Evolutionary conservation across 1,140 invertebrate genomes (phyloP).

Genomic region (Carcinoscorpius rotundicauda): DNA sequence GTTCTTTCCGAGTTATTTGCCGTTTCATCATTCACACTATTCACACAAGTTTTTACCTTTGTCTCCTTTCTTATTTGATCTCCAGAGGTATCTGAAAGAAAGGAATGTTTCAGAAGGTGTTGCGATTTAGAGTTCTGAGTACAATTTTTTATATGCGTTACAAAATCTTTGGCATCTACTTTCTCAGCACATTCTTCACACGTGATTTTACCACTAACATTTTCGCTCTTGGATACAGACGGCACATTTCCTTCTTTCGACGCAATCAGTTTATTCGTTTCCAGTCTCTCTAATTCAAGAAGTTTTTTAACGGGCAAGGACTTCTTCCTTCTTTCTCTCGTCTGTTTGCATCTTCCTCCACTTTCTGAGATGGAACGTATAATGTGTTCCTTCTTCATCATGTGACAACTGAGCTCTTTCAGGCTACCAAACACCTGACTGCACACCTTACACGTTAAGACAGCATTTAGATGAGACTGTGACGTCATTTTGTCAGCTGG

Average conservation of each 20-base stretch:
- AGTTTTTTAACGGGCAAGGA: constrained; percentile 81
- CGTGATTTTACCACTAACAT: constrained; percentile 45
- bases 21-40: neutral
- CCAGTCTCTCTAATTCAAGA: constrained; percentile 73
- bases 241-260: neutral
- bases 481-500: constrained; percentile 52
- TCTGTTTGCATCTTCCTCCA: constrained; percentile 63
- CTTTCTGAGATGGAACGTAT: constrained; percentile 69
- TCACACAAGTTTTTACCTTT: neutral
- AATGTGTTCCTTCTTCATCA: constrained; percentile 94
- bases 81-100: neutral
- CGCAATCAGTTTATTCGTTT: constrained; percentile 49
- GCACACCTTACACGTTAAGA: constrained; percentile 92
- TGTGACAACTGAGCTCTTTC: constrained; percentile 92
- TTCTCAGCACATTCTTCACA: constrained; percentile 93
- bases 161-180: constrained; percentile 81
- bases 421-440: constrained; percentile 90
- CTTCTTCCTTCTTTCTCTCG: constrained; percentile 75
- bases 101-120: constrained; percentile 5
- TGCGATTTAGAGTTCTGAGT: constrained; percentile 23
- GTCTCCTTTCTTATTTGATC: neutral
- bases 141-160: constrained; percentile 67
- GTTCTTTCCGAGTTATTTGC: neutral
- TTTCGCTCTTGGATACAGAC: constrained; percentile 1
- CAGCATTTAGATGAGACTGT: constrained; percentile 78